A percentile compares a stretch with the other conserved stretches of the same genome.
These are phyloP conservation scores for Corynorhinus townsendii DNA, from an alignment of 2,113 vertebrate species.

Conservation along the genomic window DNA sequence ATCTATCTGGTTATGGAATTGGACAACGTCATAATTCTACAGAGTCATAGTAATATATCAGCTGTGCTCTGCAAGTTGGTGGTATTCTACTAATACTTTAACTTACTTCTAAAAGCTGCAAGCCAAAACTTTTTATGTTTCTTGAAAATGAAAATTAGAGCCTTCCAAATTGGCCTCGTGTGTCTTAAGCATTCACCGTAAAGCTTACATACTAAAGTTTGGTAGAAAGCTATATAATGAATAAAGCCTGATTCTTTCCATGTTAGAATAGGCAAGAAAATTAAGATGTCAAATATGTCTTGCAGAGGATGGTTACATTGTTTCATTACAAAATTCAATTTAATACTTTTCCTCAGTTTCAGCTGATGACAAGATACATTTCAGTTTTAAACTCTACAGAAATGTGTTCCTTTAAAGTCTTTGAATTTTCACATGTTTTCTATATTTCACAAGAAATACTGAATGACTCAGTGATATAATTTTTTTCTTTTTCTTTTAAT, in stretches of 20 bases:
- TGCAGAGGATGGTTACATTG: background rate
- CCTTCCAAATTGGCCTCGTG: conserved; percentile 32
- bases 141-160: conserved; percentile 59
- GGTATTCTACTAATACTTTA: conserved; percentile 59
- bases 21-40: conserved; percentile 49
- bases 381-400: background rate
- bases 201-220: conserved; percentile 49
- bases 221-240: conserved; percentile 50
- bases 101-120: conserved; percentile 60
- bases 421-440: background rate
- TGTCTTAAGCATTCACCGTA: conserved; percentile 54
- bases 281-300: conserved; percentile 61
- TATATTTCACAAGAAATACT: background rate
- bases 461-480: background rate
- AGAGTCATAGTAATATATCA: conserved; percentile 49
- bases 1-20: conserved; percentile 41
- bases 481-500: background rate
- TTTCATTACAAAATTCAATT: conserved; percentile 55
- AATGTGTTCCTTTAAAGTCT: background rate
- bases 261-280: conserved; percentile 53
- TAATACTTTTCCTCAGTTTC: conserved; percentile 23
- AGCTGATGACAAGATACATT: conserved; percentile 1
- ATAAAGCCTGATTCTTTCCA: conserved; percentile 39
- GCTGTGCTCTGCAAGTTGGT: conserved; percentile 29
- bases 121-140: conserved; percentile 51